phyloP scores from a whole-genome alignment of 2,888 invertebrate genomes.

The Torymus auratus region DNA sequence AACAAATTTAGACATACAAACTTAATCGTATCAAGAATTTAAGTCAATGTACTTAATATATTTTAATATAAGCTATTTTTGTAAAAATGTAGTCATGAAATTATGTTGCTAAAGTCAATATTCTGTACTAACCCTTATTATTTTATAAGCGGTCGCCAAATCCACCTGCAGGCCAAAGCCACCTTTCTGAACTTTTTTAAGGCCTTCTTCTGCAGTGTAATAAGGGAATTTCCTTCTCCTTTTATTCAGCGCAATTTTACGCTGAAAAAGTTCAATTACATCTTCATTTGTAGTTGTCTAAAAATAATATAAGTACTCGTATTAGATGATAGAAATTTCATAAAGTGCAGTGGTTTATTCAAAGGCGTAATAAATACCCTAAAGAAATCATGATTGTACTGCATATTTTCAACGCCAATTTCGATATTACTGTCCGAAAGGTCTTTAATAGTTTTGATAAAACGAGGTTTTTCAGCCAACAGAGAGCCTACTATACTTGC shows the following conservation, averaged over 20 bases:
- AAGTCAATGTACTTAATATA: neutral
- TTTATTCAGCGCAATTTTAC: conserved; percentile 77
- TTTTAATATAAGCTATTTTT: too few relatives aligned
- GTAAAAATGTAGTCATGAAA: neutral
- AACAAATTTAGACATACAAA: too few relatives aligned
- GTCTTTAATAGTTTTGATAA: conserved; percentile 69
- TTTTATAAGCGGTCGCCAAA: conserved; percentile 82
- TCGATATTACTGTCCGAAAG: conserved; percentile 69
- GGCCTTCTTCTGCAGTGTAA: conserved; percentile 79
- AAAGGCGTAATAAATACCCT: conserved; percentile 59
- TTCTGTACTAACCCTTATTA: conserved; percentile 77
- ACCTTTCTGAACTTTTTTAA: conserved; percentile 80
- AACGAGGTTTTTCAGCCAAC: conserved; percentile 69
- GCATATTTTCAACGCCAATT: conserved; percentile 70
- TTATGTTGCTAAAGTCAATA: neutral
- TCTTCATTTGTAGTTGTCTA: conserved; percentile 83
- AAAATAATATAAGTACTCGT: neutral
- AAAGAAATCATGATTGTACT: conserved; percentile 70
- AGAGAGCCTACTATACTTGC: conserved; percentile 73
- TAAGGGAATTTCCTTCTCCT: conserved; percentile 63
- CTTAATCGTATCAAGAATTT: too few relatives aligned
- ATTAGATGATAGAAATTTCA: neutral
- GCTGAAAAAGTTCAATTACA: conserved; percentile 80
- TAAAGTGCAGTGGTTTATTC: neutral
- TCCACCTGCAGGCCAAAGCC: conserved; percentile 86